A percentile compares a stretch with the other conserved stretches of the same genome.
These are phyloP conservation scores for Ianthella basta DNA, from an alignment of 37 sponge, comb jelly and placozoan genomes.

Conservation along the genomic window DNA sequence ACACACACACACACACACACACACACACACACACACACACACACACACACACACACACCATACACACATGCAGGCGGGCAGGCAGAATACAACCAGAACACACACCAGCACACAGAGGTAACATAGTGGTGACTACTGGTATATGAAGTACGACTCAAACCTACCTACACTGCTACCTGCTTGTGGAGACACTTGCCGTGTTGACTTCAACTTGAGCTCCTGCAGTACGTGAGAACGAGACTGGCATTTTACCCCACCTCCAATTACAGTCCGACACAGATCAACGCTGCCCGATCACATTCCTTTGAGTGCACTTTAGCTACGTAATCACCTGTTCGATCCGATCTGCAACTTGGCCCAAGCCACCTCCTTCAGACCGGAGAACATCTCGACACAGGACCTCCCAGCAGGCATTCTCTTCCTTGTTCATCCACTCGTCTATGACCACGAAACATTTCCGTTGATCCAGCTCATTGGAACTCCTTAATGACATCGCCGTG, in stretches of 20 bases:
- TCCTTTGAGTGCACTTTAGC: too few relatives aligned
- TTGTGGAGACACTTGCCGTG: too few relatives aligned
- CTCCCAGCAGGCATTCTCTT: neutral
- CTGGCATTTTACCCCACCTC: too few relatives aligned
- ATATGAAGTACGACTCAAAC: too few relatives aligned
- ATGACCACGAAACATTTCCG: neutral
- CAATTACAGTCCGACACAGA: too few relatives aligned
- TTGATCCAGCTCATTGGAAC: neutral
- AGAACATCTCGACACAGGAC: neutral
- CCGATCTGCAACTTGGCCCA: neutral
- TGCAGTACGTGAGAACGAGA: too few relatives aligned
- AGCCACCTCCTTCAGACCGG: neutral
- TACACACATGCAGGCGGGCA: neutral
- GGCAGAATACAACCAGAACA: too few relatives aligned
- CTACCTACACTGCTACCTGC: too few relatives aligned
- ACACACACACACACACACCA: constrained; percentile 29
- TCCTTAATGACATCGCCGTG: neutral
- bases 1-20: constrained; percentile 34
- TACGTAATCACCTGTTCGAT: neutral
- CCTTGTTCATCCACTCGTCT: neutral
- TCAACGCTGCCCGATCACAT: too few relatives aligned
- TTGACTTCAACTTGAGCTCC: too few relatives aligned
- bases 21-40: constrained; percentile 36
- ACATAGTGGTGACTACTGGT: too few relatives aligned
- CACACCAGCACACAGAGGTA: too few relatives aligned